phyloP scores from a whole-genome alignment of 2,797 vertebrate genomes.

The Propithecus perrieri region DNA sequence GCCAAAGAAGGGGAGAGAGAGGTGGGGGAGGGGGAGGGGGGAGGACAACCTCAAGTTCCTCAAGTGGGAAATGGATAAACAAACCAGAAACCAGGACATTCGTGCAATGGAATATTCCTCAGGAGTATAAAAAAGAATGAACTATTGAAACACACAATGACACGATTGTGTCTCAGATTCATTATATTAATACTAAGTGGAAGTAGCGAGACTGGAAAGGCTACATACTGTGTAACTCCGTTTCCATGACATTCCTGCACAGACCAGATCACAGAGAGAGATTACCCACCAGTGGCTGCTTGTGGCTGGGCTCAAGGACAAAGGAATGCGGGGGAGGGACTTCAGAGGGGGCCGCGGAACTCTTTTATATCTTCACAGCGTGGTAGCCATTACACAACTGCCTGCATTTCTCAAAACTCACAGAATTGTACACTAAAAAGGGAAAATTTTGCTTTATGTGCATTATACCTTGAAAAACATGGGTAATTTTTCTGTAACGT shows the following conservation, averaged over 20 bases:
- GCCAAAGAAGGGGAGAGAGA: neutral
- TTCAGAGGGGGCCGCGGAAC: neutral
- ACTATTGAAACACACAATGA: neutral
- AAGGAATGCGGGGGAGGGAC: neutral
- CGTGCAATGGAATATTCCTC: neutral
- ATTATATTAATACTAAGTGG: neutral
- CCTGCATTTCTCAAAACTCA: neutral
- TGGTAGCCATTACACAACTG: no score
- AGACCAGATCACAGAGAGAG: neutral
- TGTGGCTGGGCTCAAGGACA: no score
- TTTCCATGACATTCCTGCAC: neutral
- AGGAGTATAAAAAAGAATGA: neutral
- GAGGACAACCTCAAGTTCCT: neutral
- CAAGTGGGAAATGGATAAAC: neutral
- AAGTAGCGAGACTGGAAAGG: neutral
- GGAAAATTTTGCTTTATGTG: neutral
- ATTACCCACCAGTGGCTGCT: no score
- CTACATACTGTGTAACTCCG: accelerated
- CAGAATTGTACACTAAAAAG: neutral
- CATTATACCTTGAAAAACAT: neutral
- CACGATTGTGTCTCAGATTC: neutral
- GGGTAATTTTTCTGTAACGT: neutral
- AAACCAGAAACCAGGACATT: no score
- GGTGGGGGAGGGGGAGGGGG: no score
- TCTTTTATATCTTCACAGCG: neutral